These are phyloP conservation scores for Epinephelus malabaricus DNA, from an alignment of 2,797 vertebrate genomes.

Conservation along the genomic window DNA sequence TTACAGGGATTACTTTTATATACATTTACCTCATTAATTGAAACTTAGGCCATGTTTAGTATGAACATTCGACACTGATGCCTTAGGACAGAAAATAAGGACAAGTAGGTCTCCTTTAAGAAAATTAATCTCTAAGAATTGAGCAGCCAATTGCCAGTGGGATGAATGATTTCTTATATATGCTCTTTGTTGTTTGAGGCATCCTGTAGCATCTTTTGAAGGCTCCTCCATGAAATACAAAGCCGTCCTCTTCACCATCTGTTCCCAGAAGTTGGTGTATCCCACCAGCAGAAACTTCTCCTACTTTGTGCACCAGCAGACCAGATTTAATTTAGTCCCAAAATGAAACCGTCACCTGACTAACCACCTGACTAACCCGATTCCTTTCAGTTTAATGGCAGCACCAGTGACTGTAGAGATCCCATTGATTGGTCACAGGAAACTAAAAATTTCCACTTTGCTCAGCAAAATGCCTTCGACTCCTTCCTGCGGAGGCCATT, in stretches of 20 bases:
- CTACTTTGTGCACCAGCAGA: constrained; percentile 28
- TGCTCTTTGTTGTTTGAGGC: neutral
- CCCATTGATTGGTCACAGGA: constrained; percentile 59
- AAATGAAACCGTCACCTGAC: constrained; percentile 51
- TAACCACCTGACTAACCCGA: neutral
- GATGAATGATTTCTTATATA: neutral
- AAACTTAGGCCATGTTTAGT: too few species aligned
- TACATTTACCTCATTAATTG: too few species aligned
- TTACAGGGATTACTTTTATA: too few species aligned
- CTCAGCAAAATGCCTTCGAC: constrained; percentile 52
- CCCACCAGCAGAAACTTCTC: constrained; percentile 11
- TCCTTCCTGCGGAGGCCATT: constrained; percentile 69
- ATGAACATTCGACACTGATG: too few species aligned
- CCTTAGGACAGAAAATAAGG: too few species aligned
- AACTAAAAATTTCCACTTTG: constrained; percentile 64
- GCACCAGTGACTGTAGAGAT: constrained; percentile 23
- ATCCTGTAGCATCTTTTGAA: neutral
- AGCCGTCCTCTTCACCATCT: neutral
- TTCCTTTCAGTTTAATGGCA: constrained; percentile 32
- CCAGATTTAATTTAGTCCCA: constrained; percentile 51
- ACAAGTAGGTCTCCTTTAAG: neutral
- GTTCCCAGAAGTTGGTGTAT: constrained; percentile 12
- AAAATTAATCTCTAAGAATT: neutral
- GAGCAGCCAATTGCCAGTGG: neutral
- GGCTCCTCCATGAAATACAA: neutral